phyloP scores from a whole-genome alignment of 2,888 invertebrate species.

The Drosophila gaucha region DNA sequence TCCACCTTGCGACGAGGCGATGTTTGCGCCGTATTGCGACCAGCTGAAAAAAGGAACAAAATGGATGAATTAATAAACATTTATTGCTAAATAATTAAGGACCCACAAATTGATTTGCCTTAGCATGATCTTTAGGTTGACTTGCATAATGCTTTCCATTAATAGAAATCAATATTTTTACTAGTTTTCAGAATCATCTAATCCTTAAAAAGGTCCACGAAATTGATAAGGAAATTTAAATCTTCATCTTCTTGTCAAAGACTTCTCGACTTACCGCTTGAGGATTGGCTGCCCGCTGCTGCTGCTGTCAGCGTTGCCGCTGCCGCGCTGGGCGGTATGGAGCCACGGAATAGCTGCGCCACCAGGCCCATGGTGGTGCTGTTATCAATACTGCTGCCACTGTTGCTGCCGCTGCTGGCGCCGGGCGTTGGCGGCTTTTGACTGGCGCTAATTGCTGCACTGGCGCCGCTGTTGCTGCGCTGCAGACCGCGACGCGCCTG shows the following conservation, averaged over 20 bases:
- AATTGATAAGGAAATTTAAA: too few species aligned
- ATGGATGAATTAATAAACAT: not conserved
- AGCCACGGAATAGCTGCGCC: conserved; percentile 81
- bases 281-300: conserved; percentile 30
- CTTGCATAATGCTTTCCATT: too few species aligned
- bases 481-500: conserved; percentile 80
- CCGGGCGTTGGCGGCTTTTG: conserved; percentile 72
- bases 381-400: conserved; percentile 63
- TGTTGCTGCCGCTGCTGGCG: conserved; percentile 32
- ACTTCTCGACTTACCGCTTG: conserved; percentile 28
- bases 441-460: not conserved
- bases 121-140: too few species aligned
- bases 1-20: conserved; percentile 68
- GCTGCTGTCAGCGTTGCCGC: conserved; percentile 70
- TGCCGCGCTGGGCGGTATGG: conserved; percentile 80
- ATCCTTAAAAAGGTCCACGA: too few species aligned
- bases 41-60: conserved; percentile 15
- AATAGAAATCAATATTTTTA: too few species aligned
- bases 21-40: conserved; percentile 50
- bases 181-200: too few species aligned
- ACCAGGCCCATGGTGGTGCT: conserved; percentile 76
- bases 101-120: too few species aligned
- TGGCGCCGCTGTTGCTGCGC: conserved; percentile 56
- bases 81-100: too few species aligned
- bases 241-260: too few species aligned